Evolutionary conservation across 2,888 invertebrate genomes (phyloP).

Genomic region (Caenorhabditis wallacei): DNA sequence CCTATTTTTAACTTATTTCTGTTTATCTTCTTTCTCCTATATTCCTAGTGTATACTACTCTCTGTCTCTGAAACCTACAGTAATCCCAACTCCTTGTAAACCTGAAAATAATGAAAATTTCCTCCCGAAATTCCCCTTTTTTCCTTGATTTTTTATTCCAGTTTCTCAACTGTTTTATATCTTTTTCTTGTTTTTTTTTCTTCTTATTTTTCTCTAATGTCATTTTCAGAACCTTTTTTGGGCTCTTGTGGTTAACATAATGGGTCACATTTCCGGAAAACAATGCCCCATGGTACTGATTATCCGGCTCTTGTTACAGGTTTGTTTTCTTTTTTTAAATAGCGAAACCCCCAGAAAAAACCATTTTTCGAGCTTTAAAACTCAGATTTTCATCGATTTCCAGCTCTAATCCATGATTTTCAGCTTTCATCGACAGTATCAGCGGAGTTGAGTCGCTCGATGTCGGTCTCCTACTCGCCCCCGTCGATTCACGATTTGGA

Average conservation of each 20-base stretch:
- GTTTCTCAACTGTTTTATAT: constrained; percentile 25
- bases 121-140: too few relatives aligned
- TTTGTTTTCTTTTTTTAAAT: constrained; percentile 18
- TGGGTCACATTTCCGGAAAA: constrained; percentile 62
- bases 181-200: background rate
- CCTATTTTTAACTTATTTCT: background rate
- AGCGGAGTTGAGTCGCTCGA: constrained; percentile 51
- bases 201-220: background rate
- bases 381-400: background rate
- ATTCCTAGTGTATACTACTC: background rate
- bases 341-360: too few relatives aligned
- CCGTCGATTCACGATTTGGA: constrained; percentile 50
- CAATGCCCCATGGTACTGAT: constrained; percentile 73
- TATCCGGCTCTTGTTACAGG: constrained; percentile 68
- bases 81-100: too few relatives aligned
- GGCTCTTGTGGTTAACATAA: constrained; percentile 27
- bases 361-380: too few relatives aligned
- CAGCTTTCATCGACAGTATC: constrained; percentile 54
- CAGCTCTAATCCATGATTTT: constrained; percentile 2
- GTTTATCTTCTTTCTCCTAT: background rate
- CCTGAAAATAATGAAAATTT: constrained; percentile 1
- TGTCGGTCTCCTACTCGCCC: constrained; percentile 48
- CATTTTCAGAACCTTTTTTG: constrained; percentile 33
- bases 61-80: too few relatives aligned
- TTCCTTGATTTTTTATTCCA: constrained; percentile 8